Conservation (phyloP, 2,113 vertebrate species). For the Antennarius striatus region DNA sequence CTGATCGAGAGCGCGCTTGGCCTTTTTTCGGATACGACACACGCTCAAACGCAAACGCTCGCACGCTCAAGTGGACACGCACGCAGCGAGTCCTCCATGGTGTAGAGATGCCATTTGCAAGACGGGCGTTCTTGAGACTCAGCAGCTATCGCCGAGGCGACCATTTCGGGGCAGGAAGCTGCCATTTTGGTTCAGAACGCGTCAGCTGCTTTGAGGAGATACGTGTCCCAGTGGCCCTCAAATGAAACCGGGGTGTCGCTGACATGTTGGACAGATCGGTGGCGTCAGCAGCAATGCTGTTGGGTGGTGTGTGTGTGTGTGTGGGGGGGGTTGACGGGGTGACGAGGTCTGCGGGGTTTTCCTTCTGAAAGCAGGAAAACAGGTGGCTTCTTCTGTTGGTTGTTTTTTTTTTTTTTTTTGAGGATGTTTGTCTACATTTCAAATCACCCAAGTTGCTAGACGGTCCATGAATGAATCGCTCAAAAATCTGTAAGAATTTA, state of each 20-base stretch:
- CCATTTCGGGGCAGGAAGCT: slow-evolving; percentile 66
- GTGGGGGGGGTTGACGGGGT: background rate
- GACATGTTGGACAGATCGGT: slow-evolving; percentile 66
- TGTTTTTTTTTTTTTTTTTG: too few relatives aligned
- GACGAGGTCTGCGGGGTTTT: slow-evolving; percentile 10
- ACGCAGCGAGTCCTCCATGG: slow-evolving; percentile 29
- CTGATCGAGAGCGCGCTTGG: slow-evolving; percentile 31
- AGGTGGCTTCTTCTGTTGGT: slow-evolving; percentile 3
- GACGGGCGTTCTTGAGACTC: slow-evolving; percentile 40
- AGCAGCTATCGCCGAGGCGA: slow-evolving; percentile 52
- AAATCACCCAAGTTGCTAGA: background rate
- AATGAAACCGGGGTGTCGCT: slow-evolving; percentile 65
- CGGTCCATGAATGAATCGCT: too few relatives aligned
- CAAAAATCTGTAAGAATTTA: too few relatives aligned
- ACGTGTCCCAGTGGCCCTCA: slow-evolving; percentile 60
- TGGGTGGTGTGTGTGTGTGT: slow-evolving; percentile 31
- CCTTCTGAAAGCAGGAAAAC: slow-evolving; percentile 30
- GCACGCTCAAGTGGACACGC: background rate
- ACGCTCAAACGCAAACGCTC: background rate
- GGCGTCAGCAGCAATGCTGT: slow-evolving; percentile 69
- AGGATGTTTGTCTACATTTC: too few relatives aligned
- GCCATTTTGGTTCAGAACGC: slow-evolving; percentile 72
- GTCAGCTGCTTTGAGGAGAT: slow-evolving; percentile 66
- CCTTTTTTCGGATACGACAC: slow-evolving; percentile 56
- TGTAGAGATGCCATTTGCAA: slow-evolving; percentile 49